Conservation (phyloP, 2,113 vertebrate genomes). For the Limnothrissa miodon region DNA sequence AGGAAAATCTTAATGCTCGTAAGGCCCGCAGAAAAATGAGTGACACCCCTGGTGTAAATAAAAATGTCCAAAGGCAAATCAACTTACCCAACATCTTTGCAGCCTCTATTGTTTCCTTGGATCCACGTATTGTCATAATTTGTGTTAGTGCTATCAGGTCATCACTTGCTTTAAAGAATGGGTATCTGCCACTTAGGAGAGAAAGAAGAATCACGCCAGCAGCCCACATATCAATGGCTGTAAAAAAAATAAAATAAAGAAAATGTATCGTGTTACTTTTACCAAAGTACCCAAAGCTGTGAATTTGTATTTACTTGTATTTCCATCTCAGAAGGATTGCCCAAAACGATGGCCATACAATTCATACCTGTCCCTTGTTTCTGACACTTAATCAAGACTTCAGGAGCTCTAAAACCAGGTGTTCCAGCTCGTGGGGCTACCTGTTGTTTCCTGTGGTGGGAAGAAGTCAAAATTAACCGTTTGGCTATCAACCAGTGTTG, state of each 20-base stretch:
- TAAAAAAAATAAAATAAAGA: constrained; percentile 43
- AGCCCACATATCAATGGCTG: constrained; percentile 98
- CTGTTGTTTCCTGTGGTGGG: constrained; percentile 78
- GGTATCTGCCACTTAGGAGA: constrained; percentile 91
- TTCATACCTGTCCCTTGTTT: constrained; percentile 88
- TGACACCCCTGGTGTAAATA: too few relatives aligned
- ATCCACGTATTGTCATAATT: constrained; percentile 95
- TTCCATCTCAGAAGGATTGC: too few relatives aligned
- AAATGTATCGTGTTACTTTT: neutral
- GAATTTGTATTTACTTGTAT: too few relatives aligned
- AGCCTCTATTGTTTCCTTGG: constrained; percentile 86
- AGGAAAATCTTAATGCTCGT: too few relatives aligned
- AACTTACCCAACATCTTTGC: constrained; percentile 87
- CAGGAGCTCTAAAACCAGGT: constrained; percentile 95
- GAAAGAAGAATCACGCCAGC: constrained; percentile 94
- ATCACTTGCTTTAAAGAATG: constrained; percentile 96
- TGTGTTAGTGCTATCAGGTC: constrained; percentile 93
- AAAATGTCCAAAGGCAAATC: constrained; percentile 31
- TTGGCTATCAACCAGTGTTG: neutral
- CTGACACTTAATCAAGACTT: constrained; percentile 92
- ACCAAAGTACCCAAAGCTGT: neutral
- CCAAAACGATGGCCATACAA: neutral
- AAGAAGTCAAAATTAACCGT: neutral
- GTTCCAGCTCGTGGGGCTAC: constrained; percentile 93
- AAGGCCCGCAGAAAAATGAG: neutral